These are phyloP conservation scores for human (Homo sapiens) DNA, from an alignment of 2,113 vertebrate genomes.

Conservation along the genomic window GRCh38 chr14:54545001-54545500, in stretches of 20 bases:
- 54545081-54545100: neutral
- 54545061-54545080: neutral
- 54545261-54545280: neutral
- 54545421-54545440: neutral
- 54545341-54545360: neutral
- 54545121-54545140: neutral
- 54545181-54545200: neutral
- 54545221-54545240: neutral
- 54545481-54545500: neutral
- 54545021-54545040: neutral
- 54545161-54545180: neutral
- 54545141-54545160: neutral
- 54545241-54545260: neutral
- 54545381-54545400: neutral
- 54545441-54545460: neutral
- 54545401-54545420: neutral
- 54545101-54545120: neutral
- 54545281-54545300: neutral
- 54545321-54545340: neutral
- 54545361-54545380: neutral
- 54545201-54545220: neutral
- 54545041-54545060: neutral
- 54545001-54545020: neutral
- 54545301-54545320: neutral
- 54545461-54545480: neutral